Evolutionary conservation across 2,888 invertebrate genomes (phyloP), one percentile per base, ranked within the genome.

Genomic region (Mamestra brassicae): DNA sequence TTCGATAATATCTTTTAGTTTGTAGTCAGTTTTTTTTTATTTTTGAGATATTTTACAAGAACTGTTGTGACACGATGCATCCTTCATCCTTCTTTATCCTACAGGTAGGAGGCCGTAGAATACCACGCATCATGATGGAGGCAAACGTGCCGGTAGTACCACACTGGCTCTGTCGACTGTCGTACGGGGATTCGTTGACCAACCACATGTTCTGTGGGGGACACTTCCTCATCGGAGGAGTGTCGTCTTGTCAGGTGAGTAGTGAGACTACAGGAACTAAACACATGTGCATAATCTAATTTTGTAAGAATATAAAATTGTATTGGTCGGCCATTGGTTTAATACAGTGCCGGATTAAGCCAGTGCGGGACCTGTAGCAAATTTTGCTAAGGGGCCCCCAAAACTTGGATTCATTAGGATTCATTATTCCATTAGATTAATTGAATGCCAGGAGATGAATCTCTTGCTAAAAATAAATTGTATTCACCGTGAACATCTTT

Each of bases 191-290:
- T n/a, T 91, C 95, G 1, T 92, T 97, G 67, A 97, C 97, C 2
- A 89, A 90, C 66, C 94, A 97, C 85, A 97, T 97, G 97, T 95
- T 97, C 89, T 97, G 97, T 87, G 97, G 97, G 0, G 97, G 97
- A 55, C 97, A 97, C 85, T 94, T 97, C 84, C 93, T 97, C 34
- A 95, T 96, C 4, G 97, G 97, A 58, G 97, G 97, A 71, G 96
- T 96, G 63, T 97, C 97, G 71, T 96, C 97, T 61, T 97, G 97
- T 89, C 97, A 97, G 97, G 97, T 97, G 85, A 84, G 73, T 50
- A 57, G 17, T 36, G 54, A 34, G 2, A 10, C 3, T 15, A 38
- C 3, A 61, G 4, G 42, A 58, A 7, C 2, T 0, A 45, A 38
- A 4, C 0, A 10, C 42, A 26, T 2, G 15, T 50, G 36, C 8